Percentiles rank a stretch among this genome's conserved stretches.
phyloP scores from a whole-genome alignment of 2,113 vertebrate species.

The Stercorarius parasiticus region DNA sequence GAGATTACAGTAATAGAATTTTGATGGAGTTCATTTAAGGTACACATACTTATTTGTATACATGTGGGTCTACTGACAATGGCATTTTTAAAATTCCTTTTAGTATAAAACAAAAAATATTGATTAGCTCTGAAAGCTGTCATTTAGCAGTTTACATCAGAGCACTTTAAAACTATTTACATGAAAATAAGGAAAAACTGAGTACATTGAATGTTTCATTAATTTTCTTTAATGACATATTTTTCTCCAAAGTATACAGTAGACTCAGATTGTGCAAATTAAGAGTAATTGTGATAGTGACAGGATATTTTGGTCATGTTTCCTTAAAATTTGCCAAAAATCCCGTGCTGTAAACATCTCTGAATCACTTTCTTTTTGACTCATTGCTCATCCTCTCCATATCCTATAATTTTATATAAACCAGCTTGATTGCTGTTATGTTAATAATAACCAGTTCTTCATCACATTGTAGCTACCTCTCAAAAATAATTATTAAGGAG shows the following conservation, averaged over 20 bases:
- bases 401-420: not conserved
- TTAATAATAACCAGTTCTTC: conserved; percentile 7
- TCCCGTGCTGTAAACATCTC: not conserved
- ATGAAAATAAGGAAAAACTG: conserved; percentile 43
- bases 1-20: conserved; percentile 51
- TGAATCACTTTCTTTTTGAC: conserved; percentile 8
- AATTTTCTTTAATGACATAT: conserved; percentile 14
- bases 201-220: conserved; percentile 37
- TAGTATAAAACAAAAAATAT: conserved; percentile 54
- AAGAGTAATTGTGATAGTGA: conserved; percentile 30
- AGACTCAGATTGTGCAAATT: conserved; percentile 9
- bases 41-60: conserved; percentile 3
- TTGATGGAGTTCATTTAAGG: conserved; percentile 49
- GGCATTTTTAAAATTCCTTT: conserved; percentile 42
- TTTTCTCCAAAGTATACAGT: conserved; percentile 19
- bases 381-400: not conserved
- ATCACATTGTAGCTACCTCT: not conserved
- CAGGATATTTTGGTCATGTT: not conserved
- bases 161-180: conserved; percentile 67
- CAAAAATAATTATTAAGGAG: not conserved
- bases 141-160: conserved; percentile 60
- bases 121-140: conserved; percentile 67
- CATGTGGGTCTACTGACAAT: not conserved
- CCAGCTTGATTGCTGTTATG: not conserved
- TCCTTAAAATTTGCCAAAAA: not conserved